Conservation (phyloP, 2,797 vertebrate genomes). For the Ibycter americanus region DNA sequence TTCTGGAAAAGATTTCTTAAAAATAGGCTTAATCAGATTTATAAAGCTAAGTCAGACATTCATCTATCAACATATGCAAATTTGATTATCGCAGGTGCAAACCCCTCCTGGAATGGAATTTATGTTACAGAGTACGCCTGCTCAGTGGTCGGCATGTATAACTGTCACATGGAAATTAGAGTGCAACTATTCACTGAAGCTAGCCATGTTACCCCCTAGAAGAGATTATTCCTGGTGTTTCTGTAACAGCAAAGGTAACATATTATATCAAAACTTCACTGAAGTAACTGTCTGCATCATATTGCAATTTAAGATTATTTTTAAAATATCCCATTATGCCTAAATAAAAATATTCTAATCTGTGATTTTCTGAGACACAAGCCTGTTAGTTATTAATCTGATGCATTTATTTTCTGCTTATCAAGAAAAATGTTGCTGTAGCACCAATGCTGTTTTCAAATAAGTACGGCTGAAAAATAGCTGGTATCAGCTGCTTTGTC, state of each 20-base stretch:
- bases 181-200: neutral
- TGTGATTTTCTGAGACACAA: neutral
- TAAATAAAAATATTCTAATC: neutral
- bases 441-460: neutral
- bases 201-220: neutral
- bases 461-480: neutral
- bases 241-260: neutral
- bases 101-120: neutral
- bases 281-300: neutral
- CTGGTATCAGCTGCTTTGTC: neutral
- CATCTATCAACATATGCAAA: neutral
- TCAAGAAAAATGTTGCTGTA: neutral
- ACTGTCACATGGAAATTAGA: neutral
- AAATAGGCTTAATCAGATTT: slow-evolving; percentile 3
- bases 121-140: neutral
- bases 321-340: neutral
- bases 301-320: neutral
- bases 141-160: neutral
- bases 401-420: neutral
- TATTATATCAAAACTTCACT: neutral
- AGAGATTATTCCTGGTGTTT: neutral
- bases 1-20: neutral
- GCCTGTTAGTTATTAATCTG: neutral
- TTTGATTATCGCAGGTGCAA: neutral
- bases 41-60: neutral